Evolutionary conservation across 2,888 invertebrate species (phyloP).

Genomic region (Pollenia angustigena): DNA sequence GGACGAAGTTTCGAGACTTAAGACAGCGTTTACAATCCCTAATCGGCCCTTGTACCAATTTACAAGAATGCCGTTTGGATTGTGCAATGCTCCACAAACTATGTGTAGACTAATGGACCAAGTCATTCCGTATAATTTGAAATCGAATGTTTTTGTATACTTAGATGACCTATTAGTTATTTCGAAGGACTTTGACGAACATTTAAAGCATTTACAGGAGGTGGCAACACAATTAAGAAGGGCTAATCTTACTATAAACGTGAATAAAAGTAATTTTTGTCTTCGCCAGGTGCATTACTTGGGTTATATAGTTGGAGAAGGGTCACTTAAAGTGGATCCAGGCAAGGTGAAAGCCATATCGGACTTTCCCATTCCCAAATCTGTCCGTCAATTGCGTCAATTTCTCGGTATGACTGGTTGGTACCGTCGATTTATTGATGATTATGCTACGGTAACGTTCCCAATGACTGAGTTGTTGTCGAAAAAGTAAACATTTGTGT

Average conservation of each 20-base stretch:
- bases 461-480: not conserved
- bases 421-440: conserved; percentile 20
- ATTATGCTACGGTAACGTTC: not conserved
- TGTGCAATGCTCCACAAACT: not conserved
- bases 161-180: conserved; percentile 1
- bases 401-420: conserved; percentile 8
- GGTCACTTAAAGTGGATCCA: not conserved
- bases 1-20: not conserved
- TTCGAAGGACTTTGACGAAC: conserved; percentile 16
- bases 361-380: conserved; percentile 4
- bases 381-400: not conserved
- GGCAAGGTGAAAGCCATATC: not conserved
- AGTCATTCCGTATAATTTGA: conserved; percentile 22
- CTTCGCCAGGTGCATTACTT: not conserved
- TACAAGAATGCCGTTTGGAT: no score
- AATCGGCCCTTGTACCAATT: not conserved
- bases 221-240: conserved; percentile 8
- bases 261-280: conserved; percentile 17
- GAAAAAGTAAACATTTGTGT: not conserved
- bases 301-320: conserved; percentile 14
- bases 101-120: conserved; percentile 35
- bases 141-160: conserved; percentile 25
- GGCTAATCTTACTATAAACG: conserved; percentile 5
- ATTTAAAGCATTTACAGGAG: conserved; percentile 14
- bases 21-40: conserved; percentile 33